phyloP scores from a whole-genome alignment of 2,113 vertebrate genomes.

The Ctenodactylus gundi region DNA sequence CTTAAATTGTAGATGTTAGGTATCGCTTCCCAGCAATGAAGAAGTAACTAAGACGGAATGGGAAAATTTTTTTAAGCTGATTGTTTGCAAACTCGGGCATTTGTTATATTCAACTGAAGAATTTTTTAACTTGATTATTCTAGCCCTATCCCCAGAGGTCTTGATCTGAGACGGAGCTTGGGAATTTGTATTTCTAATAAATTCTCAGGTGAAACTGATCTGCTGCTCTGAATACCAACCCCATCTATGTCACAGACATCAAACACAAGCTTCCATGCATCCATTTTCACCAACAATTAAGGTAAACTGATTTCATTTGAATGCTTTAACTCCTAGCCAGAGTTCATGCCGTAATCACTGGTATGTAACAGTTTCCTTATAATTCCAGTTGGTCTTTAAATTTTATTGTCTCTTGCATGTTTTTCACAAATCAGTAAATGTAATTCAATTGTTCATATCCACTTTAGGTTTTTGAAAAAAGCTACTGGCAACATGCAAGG shows the following conservation, averaged over 20 bases:
- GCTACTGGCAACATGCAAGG: neutral
- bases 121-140: neutral
- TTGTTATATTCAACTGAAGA: neutral
- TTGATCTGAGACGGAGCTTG: neutral
- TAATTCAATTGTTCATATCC: neutral
- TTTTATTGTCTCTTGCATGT: neutral
- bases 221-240: neutral
- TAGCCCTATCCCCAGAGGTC: too few species aligned
- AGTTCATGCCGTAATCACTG: neutral
- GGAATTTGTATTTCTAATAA: neutral
- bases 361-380: neutral
- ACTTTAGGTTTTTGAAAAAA: neutral
- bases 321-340: neutral
- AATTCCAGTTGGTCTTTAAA: neutral
- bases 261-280: neutral
- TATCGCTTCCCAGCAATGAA: too few species aligned
- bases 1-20: too few species aligned
- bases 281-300: neutral
- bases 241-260: neutral
- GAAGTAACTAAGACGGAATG: too few species aligned
- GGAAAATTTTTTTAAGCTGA: too few species aligned
- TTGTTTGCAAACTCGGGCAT: neutral
- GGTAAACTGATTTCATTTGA: neutral
- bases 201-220: neutral
- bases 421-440: slow-evolving; percentile 6